These are phyloP conservation scores for Camponotus vicinus DNA, from an alignment of 1,140 invertebrate genomes.

Conservation along the genomic window DNA sequence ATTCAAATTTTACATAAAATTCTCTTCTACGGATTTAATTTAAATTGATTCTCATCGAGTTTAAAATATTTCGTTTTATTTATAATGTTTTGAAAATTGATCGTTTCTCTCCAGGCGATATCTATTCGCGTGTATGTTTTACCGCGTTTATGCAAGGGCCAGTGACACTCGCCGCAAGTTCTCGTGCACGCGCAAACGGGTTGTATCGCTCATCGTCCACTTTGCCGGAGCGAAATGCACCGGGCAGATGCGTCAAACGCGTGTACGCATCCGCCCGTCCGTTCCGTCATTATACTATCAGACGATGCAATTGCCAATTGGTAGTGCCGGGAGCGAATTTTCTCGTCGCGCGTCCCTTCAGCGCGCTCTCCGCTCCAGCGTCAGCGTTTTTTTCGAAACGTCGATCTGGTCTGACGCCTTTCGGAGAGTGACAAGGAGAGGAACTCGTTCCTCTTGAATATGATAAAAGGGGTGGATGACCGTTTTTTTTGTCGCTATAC, in stretches of 20 bases:
- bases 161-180: conserved; percentile 38
- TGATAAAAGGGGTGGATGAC: conserved; percentile 42
- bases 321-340: conserved; percentile 70
- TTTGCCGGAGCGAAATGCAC: conserved; percentile 69
- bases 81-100: neutral
- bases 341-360: conserved; percentile 70
- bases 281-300: conserved; percentile 82
- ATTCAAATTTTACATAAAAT: neutral
- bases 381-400: conserved; percentile 58
- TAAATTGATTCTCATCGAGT: neutral
- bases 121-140: neutral
- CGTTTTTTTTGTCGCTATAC: neutral
- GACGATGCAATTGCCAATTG: conserved; percentile 82
- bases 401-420: conserved; percentile 63
- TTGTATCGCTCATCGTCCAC: conserved; percentile 61
- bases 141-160: neutral
- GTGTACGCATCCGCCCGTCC: conserved; percentile 66
- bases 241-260: conserved; percentile 66
- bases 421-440: conserved; percentile 43
- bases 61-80: neutral
- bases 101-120: conserved; percentile 5
- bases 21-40: neutral
- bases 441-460: conserved; percentile 55
- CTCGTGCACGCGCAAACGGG: conserved; percentile 35
- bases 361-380: conserved; percentile 52